phyloP scores from a whole-genome alignment of 2,888 invertebrate species.

The Epistrophe eligans region DNA sequence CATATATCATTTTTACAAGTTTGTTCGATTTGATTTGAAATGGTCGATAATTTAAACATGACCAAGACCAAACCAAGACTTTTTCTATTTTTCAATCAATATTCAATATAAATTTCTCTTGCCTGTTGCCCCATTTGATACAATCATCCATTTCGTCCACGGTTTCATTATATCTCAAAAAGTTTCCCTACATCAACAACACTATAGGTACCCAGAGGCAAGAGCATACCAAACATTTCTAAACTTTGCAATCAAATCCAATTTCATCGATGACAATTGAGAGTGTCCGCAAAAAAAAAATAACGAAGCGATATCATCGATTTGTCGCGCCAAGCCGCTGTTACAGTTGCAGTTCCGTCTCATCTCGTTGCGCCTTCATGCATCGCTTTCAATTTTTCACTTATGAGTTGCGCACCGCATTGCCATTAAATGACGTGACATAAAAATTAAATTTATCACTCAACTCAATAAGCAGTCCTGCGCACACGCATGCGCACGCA shows the following conservation, averaged over 20 bases:
- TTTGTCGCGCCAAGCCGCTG: conserved; percentile 26
- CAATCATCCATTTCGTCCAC: not conserved
- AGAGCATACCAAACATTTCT: conserved; percentile 8
- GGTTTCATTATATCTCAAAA: conserved; percentile 25
- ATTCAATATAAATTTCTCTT: no score
- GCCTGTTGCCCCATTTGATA: no score
- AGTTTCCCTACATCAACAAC: not conserved
- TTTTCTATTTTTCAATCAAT: no score
- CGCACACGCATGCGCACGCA: conserved; percentile 59
- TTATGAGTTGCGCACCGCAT: conserved; percentile 69
- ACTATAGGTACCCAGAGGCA: not conserved
- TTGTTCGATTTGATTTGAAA: no score
- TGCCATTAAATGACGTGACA: conserved; percentile 72
- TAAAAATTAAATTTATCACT: conserved; percentile 73
- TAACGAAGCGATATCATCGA: conserved; percentile 53
- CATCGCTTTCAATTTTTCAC: conserved; percentile 65
- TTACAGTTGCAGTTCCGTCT: conserved; percentile 8
- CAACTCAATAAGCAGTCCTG: conserved; percentile 65
- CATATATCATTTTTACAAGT: no score
- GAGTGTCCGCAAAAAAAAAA: conserved; percentile 56
- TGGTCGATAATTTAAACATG: no score
- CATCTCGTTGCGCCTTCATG: conserved; percentile 29
- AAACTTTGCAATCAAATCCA: conserved; percentile 55
- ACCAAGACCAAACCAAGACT: no score
- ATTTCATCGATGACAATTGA: conserved; percentile 71